Base-by-base conservation (phyloP, 2,797 vertebrate species). In the Kryptolebias ocellatus region DNA sequence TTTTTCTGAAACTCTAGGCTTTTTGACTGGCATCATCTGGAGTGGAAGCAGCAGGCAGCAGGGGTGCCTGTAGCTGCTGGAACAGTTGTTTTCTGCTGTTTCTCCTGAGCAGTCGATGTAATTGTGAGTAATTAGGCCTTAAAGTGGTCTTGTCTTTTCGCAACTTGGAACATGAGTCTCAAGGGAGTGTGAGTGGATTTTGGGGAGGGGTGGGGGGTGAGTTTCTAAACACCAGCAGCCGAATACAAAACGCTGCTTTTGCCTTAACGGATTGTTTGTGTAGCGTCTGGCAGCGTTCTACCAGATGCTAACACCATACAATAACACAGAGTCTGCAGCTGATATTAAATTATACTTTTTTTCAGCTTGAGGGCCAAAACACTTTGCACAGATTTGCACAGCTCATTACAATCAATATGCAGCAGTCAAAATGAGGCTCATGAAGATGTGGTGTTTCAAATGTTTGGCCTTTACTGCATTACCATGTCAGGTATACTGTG, bases 101-200 rank as follows among this genome's bases (percentile, higher is more conserved):
- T 85, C 84, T 89, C 80, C 59, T 60, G 80, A 87, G 81, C 78
- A 64, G 74, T 83, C 77, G 60, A 79, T 81, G 79, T 87, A 89
- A 91, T 89, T 88, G 74, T 83, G 80, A 90, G 78, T 88, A 90
- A 92, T 90, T 91, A 86, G 78, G 81, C 78, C 72, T 85, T 85
- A 83, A 87, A 88, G 83, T 79, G 71, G 75, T 86, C 68, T 82
- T 84, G 81, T 89, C 82, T 87, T 83, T 81, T 46, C 76, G 66
- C 69, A 89, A 88, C 81, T 80, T 77, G 61, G 79, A 80, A 80
- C 76, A 88, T 27, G 64, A 72, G 77, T 86, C 87, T 72, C 63
- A 1, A 20, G 81, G 75, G 80, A 79, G 63, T 53, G 50, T 5
- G 29, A 27, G 59, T 17, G 37, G 70, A 67, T 57, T 46, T 52